Base-by-base conservation (phyloP, 2,113 vertebrate genomes). In the Stigmatopora nigra region DNA sequence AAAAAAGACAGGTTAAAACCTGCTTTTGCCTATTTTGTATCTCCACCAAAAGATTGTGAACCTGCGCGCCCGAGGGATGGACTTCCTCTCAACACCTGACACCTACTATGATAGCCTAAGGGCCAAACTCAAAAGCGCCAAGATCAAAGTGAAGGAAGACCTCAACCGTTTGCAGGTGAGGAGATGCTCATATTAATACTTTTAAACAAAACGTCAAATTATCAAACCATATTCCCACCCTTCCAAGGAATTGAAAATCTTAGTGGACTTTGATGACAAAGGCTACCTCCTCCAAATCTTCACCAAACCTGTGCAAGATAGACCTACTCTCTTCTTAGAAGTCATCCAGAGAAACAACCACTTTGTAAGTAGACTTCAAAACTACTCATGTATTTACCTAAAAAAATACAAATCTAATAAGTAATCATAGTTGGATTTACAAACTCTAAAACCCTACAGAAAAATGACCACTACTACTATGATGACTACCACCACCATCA, bases 251-350 rank as follows among this genome's bases (percentile, higher is more conserved):
- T 41, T 92, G 70, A 93, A 90, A 78, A 91, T 93, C 81, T 78
- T 93, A 66, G 90, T 93, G 38, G 92, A 93, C 78, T 92, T 86
- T 58, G 92, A 93, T 31, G 91, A 93, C 63, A 91, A 92, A 7
- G 92, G 92, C 46, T 93, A 93, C 74, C 89, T 93, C 38, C 91
- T 93, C 8, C 92, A 93, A 78, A 93, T 92, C 88, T 93, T 93
- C 79, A 89, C 90, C 79, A 93, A 93, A 71, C 92, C 92, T 1
- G 73, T 92, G 62, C 92, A 93, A 77, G 92, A 93, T 85, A 77
- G 91, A 55, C 91, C 91, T 0, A 93, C 92, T 0, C 90, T 93
- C 46, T 93, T 93, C 82, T 52, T 93, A 76, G 92, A 93, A 78
- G 88, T 93, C 80, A 93, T 93, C 69, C 91, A 93, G 78, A 84